These are phyloP conservation scores for Lamellibrachia satsuma DNA, from an alignment of 2,888 invertebrate genomes.

Conservation along the genomic window DNA sequence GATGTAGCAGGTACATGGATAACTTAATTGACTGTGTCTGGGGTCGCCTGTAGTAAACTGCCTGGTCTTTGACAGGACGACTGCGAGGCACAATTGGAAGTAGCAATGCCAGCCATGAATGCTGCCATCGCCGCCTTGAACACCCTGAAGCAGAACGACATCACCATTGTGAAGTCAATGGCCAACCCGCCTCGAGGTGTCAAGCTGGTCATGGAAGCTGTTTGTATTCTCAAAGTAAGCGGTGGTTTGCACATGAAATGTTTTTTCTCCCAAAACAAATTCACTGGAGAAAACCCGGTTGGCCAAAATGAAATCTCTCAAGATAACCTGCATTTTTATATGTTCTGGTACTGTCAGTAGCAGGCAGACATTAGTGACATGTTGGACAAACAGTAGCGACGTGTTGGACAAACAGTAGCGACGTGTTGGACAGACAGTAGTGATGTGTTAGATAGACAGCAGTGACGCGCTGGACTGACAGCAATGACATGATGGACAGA, in stretches of 20 bases:
- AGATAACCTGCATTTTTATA: too few relatives aligned
- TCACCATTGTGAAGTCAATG: conserved; percentile 63
- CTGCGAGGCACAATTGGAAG: conserved; percentile 62
- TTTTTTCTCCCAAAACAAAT: neutral
- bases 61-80: conserved; percentile 52
- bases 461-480: too few relatives aligned
- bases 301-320: neutral
- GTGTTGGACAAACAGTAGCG: too few relatives aligned
- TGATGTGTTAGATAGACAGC: too few relatives aligned
- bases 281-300: neutral
- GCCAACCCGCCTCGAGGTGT: conserved; percentile 62
- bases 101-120: conserved; percentile 65
- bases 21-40: neutral
- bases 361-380: too few relatives aligned
- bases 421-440: too few relatives aligned
- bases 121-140: conserved; percentile 62
- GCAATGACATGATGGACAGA: neutral
- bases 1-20: neutral
- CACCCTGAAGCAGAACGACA: conserved; percentile 65
- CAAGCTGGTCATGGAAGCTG: conserved; percentile 64
- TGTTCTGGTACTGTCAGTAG: too few relatives aligned
- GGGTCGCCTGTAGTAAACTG: neutral
- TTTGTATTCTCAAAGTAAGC: conserved; percentile 63
- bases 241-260: too few relatives aligned
- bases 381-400: too few relatives aligned